phyloP scores from a whole-genome alignment of 2,113 vertebrate genomes.

The Tursiops truncatus region DNA sequence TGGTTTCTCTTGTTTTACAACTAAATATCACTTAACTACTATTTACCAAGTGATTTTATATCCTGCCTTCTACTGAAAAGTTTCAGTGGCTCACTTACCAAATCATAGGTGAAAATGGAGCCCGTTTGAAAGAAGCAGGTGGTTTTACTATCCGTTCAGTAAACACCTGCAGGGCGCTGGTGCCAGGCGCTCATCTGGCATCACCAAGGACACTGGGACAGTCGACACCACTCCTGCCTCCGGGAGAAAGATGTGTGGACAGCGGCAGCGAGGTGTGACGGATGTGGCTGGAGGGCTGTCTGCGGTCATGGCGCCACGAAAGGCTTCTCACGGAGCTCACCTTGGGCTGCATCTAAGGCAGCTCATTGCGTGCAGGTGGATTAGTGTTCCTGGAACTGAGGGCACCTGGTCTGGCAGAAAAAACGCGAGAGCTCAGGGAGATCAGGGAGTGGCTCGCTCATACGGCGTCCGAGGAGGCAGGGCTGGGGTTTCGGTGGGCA shows the following conservation, averaged over 20 bases:
- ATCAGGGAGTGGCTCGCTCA: background rate
- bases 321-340: background rate
- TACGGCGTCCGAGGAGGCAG: background rate
- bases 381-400: background rate
- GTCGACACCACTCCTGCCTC: background rate
- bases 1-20: background rate
- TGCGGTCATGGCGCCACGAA: accelerated
- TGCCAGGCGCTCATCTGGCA: background rate
- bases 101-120: background rate
- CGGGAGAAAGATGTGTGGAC: background rate
- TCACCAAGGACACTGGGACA: background rate
- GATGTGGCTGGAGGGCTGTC: accelerated
- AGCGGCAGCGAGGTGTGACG: accelerated
- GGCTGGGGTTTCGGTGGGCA: background rate
- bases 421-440: background rate
- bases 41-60: background rate
- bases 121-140: background rate
- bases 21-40: background rate
- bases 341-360: background rate
- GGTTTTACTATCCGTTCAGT: background rate
- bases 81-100: background rate
- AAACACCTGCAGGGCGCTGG: background rate
- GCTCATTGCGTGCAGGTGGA: background rate
- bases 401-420: background rate
- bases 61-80: background rate